Conservation (phyloP, 2,113 vertebrate genomes). For the Hydropotes inermis region DNA sequence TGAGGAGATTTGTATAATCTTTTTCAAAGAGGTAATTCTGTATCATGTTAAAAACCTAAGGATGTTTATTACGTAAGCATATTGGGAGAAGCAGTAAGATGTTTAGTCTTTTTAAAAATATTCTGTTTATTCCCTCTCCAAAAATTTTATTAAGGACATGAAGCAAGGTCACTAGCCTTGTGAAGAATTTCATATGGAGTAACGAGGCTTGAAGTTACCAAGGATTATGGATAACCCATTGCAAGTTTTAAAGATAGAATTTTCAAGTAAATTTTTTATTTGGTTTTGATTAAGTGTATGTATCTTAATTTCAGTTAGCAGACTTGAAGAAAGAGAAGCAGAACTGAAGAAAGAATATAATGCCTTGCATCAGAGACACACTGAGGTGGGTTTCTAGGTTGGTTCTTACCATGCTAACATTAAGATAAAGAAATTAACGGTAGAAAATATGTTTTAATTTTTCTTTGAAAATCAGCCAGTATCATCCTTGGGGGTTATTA, state of each 20-base stretch:
- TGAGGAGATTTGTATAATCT: not conserved
- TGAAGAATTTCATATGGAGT: not conserved
- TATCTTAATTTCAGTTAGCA: constrained; percentile 88
- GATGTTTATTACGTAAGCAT: not conserved
- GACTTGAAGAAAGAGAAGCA: constrained; percentile 95
- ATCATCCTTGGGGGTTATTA: constrained; percentile 2
- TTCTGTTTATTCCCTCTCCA: not conserved
- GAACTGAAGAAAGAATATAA: constrained; percentile 98
- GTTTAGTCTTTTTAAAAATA: not conserved
- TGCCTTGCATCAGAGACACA: constrained; percentile 95
- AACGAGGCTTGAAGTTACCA: not conserved
- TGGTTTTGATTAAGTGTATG: constrained; percentile 64
- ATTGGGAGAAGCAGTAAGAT: not conserved
- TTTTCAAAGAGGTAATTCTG: not conserved
- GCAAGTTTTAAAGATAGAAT: constrained; percentile 18
- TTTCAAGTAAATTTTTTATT: constrained; percentile 21
- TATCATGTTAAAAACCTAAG: not conserved
- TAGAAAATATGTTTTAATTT: not conserved
- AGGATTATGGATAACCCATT: not conserved
- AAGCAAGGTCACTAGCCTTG: not conserved
- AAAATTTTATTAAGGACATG: not conserved
- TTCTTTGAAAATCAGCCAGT: constrained; percentile 20
- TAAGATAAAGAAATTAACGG: not conserved
- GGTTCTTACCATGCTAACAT: not conserved
- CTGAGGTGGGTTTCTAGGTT: constrained; percentile 87